Evolutionary conservation across 2,113 vertebrate species (phyloP).

Genomic region (Nibea coibor): DNA sequence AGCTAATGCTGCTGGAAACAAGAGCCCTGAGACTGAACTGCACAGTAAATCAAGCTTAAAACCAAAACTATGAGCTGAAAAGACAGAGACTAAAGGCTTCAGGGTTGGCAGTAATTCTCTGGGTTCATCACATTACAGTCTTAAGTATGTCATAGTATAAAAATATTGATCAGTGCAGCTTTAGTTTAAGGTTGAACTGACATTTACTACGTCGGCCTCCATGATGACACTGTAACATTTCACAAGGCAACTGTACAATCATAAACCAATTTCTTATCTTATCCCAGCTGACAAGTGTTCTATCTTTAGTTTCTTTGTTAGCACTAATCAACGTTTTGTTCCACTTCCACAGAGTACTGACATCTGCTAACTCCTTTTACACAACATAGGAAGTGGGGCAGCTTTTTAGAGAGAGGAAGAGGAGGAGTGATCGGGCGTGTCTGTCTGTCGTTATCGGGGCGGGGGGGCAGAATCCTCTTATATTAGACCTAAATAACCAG

Average conservation of each 20-base stretch:
- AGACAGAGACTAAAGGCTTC: neutral
- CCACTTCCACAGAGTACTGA: constrained; percentile 2
- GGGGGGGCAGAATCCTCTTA: constrained; percentile 60
- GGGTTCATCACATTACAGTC: neutral
- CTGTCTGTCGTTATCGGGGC: constrained; percentile 32
- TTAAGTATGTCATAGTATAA: neutral
- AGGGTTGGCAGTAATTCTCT: neutral
- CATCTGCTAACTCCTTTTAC: neutral
- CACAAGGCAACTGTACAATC: neutral
- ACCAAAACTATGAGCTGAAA: neutral
- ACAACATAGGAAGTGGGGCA: constrained; percentile 47
- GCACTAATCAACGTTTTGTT: constrained; percentile 15
- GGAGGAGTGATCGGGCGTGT: neutral
- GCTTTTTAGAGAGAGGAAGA: constrained; percentile 28
- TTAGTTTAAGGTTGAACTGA: neutral
- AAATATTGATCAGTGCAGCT: neutral
- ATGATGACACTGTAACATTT: neutral
- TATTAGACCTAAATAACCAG: constrained; percentile 52
- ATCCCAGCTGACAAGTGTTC: neutral
- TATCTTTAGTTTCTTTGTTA: constrained; percentile 37
- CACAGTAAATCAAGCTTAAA: neutral
- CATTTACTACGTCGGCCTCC: neutral
- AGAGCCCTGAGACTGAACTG: neutral
- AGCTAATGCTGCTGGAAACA: neutral
- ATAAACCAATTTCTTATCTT: constrained; percentile 31